A percentile compares a stretch with the other conserved stretches of the same genome.
Evolutionary conservation across 2,888 invertebrate genomes (phyloP).

Genomic region (Cepaea hortensis): DNA sequence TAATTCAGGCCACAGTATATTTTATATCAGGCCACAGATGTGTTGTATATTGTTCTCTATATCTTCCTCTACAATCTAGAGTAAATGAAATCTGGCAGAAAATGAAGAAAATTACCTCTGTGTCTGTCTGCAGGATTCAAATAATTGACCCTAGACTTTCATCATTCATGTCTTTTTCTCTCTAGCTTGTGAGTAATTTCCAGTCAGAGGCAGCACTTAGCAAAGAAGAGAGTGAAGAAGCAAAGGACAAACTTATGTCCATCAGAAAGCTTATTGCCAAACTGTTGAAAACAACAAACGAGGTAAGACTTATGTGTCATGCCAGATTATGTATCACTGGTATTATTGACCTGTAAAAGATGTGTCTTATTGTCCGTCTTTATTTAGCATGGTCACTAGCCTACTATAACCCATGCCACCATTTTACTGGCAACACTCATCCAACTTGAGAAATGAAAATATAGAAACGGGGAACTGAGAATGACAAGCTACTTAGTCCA

Average conservation of each 20-base stretch:
- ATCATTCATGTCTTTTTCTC: neutral
- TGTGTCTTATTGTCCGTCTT: slow-evolving; percentile 12
- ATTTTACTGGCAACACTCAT: too few species aligned
- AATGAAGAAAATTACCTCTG: too few species aligned
- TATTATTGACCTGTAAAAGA: too few species aligned
- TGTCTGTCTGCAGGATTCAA: neutral
- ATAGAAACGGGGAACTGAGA: too few species aligned
- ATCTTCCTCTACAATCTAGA: too few species aligned
- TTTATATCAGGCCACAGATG: too few species aligned
- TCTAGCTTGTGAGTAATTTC: slow-evolving; percentile 74
- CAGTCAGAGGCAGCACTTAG: slow-evolving; percentile 72
- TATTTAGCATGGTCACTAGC: neutral
- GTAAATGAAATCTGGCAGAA: too few species aligned
- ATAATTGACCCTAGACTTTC: neutral
- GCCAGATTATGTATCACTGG: neutral
- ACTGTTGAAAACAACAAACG: slow-evolving; percentile 74
- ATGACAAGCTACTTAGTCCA: too few species aligned
- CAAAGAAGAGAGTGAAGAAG: slow-evolving; percentile 70
- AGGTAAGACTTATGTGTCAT: slow-evolving; percentile 61
- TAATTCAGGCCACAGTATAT: too few species aligned
- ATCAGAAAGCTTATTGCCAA: slow-evolving; percentile 74
- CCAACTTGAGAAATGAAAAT: too few species aligned
- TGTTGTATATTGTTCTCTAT: too few species aligned
- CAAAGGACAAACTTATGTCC: slow-evolving; percentile 68
- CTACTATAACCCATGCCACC: too few species aligned